These are phyloP conservation scores for Gryon sp. DNA, from an alignment of 1,140 invertebrate species.

Conservation along the genomic window DNA sequence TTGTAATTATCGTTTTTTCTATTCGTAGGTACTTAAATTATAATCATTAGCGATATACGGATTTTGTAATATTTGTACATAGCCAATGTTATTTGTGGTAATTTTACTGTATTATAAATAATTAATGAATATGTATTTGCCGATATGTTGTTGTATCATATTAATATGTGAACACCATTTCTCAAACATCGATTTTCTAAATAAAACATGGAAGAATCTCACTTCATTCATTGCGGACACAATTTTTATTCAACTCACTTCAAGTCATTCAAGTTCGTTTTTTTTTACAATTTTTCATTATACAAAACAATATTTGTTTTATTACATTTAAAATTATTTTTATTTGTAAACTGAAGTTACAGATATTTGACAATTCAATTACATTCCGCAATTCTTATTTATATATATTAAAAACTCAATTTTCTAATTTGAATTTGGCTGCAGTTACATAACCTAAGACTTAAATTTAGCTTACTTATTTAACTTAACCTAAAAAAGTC, in stretches of 20 bases:
- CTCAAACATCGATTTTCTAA: conserved; percentile 79
- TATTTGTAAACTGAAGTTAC: too few species aligned
- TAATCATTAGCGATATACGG: conserved; percentile 62
- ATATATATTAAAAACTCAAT: too few species aligned
- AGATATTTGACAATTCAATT: too few species aligned
- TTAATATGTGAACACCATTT: conserved; percentile 79
- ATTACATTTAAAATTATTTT: too few species aligned
- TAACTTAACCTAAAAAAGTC: too few species aligned
- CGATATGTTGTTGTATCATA: conserved; percentile 77
- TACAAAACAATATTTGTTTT: too few species aligned
- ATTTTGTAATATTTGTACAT: conserved; percentile 74
- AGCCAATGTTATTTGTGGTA: conserved; percentile 73
- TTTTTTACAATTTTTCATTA: not conserved
- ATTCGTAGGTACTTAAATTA: conserved; percentile 63
- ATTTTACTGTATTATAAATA: conserved; percentile 69
- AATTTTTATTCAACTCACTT: conserved; percentile 59
- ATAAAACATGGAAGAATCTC: conserved; percentile 74
- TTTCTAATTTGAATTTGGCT: too few species aligned
- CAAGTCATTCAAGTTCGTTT: conserved; percentile 26
- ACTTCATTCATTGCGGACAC: conserved; percentile 64
- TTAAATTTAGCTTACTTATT: too few species aligned
- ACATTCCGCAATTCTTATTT: too few species aligned
- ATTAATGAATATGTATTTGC: conserved; percentile 70
- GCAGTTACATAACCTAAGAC: too few species aligned
- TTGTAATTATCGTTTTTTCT: conserved; percentile 63